These are phyloP conservation scores for Arizona elegans DNA, from an alignment of 2,113 vertebrate genomes.

Conservation along the genomic window DNA sequence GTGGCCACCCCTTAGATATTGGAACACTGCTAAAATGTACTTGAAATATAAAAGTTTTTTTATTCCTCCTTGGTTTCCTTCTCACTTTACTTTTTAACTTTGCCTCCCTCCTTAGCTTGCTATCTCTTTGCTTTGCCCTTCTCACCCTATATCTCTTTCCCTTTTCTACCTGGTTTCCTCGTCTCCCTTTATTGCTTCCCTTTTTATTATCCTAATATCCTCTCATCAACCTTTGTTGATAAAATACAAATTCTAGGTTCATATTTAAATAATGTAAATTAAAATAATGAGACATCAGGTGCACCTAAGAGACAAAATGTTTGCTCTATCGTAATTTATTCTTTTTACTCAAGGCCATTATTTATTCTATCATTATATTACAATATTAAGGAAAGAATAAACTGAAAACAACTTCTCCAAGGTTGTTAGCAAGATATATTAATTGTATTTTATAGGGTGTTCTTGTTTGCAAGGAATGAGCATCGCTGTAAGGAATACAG, in stretches of 20 bases:
- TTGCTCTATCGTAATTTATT: slow-evolving; percentile 1
- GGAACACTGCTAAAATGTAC: neutral
- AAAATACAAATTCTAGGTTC: neutral
- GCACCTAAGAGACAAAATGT: neutral
- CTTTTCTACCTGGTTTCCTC: neutral
- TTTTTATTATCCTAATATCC: neutral
- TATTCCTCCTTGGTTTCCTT: neutral
- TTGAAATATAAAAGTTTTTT: neutral
- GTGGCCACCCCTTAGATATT: neutral
- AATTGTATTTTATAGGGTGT: neutral
- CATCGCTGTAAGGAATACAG: neutral
- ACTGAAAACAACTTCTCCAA: neutral
- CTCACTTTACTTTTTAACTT: neutral
- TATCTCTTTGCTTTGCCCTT: neutral
- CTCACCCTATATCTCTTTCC: neutral
- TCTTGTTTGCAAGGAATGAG: neutral
- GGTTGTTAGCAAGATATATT: neutral
- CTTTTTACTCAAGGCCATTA: neutral
- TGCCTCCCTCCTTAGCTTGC: neutral
- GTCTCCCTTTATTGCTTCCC: neutral
- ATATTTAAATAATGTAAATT: slow-evolving; percentile 39
- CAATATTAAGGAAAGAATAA: neutral
- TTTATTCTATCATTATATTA: neutral
- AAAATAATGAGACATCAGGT: slow-evolving; percentile 4
- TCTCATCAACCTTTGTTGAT: neutral